Evolutionary conservation across 2,113 vertebrate genomes (phyloP), one percentile per base, ranked within the genome.

Genomic region (Seriola quinqueradiata): DNA sequence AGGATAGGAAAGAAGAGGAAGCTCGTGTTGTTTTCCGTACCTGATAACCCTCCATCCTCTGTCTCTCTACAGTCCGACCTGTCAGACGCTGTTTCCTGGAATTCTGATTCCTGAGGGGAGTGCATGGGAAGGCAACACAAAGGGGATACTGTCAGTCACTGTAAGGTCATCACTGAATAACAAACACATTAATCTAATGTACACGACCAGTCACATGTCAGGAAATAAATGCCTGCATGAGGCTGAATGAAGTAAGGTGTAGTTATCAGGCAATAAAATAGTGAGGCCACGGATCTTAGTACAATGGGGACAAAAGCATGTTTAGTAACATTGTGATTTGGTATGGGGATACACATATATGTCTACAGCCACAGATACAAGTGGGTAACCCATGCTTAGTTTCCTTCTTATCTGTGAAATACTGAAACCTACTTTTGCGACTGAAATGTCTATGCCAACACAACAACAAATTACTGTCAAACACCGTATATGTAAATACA

Each of bases 31-130:
- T 88, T 86, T 90, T 91, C 85, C 77, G 5, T 95, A 96, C 95
- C 95, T 95, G 95, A 96, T 95, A 95, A 94, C 54, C 87, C 82
- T 90, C 90, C 94, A 90, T 95, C 90, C 82, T 93, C 93, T 67
- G 90, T 72, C 76, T 87, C 93, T 70, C 77, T 85, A 65, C 87
- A 73, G 86, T 93, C 90, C 38, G 75, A 91, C 87, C 89, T 91
- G 91, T 93, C 91, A 64, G 89, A 84, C 50, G 40, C 77, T 4
- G 85, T 90, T 94, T 95, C 95, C 95, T 94, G 94, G 84, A 93
- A 79, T 83, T 87, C 86, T 82, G 88, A 79, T 59, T 92, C 90
- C 92, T 94, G 82, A 54, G 58, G 79, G 81, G 42, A 85, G 50
- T 32, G 61, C 75, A 81, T 83, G 75, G 89, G 77, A 79, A 70